Conservation (phyloP, 2,113 vertebrate genomes). For the Nyctereutes procyonoides region DNA sequence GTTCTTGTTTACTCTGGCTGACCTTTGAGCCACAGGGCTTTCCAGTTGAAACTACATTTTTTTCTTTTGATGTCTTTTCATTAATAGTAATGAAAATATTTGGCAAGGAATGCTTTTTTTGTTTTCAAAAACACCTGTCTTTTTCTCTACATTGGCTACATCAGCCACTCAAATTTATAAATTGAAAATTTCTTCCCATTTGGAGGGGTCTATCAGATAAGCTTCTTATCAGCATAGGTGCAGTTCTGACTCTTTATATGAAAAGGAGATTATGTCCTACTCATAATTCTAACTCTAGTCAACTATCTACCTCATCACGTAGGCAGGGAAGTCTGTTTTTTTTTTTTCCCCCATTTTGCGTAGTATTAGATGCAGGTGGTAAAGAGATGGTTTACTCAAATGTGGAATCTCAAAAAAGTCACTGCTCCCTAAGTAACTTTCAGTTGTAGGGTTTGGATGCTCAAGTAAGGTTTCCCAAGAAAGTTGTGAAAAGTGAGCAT, state of each 20-base stretch:
- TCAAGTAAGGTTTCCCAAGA: not conserved
- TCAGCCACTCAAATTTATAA: not conserved
- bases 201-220: not conserved
- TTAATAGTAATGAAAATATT: constrained; percentile 75
- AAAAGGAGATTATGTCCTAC: not conserved
- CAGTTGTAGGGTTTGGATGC: not conserved
- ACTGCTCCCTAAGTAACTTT: constrained; percentile 21
- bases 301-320: not conserved
- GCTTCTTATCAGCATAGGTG: not conserved
- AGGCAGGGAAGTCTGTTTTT: not conserved
- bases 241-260: not conserved
- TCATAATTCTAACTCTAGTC: not conserved
- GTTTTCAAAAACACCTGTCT: constrained; percentile 67
- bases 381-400: not conserved
- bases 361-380: not conserved
- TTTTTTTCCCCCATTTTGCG: not conserved
- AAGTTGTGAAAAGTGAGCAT: not conserved
- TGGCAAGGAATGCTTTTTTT: constrained; percentile 52
- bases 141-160: constrained; percentile 31
- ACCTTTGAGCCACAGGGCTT: constrained; percentile 77
- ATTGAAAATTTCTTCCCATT: not conserved
- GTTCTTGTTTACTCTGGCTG: constrained; percentile 84
- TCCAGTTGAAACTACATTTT: constrained; percentile 78
- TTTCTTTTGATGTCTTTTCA: constrained; percentile 76
- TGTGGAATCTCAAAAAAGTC: not conserved